Evolutionary conservation across 2,888 invertebrate species (phyloP).

Genomic region (Eristalinus aeneus): DNA sequence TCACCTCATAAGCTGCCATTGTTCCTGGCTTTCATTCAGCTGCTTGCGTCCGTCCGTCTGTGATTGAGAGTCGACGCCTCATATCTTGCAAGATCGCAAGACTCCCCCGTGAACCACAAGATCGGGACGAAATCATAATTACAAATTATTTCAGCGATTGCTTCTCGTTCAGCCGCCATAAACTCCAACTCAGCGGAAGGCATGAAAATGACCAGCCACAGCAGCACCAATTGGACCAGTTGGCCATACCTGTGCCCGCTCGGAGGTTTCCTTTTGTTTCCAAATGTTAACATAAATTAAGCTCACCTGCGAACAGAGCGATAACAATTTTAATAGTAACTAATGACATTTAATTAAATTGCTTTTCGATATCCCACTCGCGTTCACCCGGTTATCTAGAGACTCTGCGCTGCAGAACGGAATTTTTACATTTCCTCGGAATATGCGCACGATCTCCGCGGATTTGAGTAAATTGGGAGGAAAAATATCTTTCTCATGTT

Average conservation of each 20-base stretch:
- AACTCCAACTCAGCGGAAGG: constrained; percentile 25
- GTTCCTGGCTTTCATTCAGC: background rate
- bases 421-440: constrained; percentile 47
- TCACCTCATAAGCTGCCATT: constrained; percentile 8
- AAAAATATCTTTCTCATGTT: constrained; percentile 35
- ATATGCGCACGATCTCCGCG: constrained; percentile 55
- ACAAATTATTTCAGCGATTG: constrained; percentile 65
- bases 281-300: constrained; percentile 68
- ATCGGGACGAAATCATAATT: constrained; percentile 69
- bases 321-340: constrained; percentile 69
- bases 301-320: constrained; percentile 67
- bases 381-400: constrained; percentile 8
- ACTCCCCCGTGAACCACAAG: constrained; percentile 60
- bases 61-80: background rate
- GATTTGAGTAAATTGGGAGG: constrained; percentile 59
- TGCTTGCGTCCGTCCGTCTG: background rate
- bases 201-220: constrained; percentile 34
- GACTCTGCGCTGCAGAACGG: constrained; percentile 20
- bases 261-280: constrained; percentile 60
- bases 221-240: background rate
- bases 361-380: constrained; percentile 55
- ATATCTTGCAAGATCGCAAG: constrained; percentile 26
- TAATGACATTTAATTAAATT: constrained; percentile 70
- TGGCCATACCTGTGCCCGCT: constrained; percentile 21
- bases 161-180: constrained; percentile 27